Base-by-base conservation (phyloP, 2,113 vertebrate genomes). In the Tricholaema leucomelas region DNA sequence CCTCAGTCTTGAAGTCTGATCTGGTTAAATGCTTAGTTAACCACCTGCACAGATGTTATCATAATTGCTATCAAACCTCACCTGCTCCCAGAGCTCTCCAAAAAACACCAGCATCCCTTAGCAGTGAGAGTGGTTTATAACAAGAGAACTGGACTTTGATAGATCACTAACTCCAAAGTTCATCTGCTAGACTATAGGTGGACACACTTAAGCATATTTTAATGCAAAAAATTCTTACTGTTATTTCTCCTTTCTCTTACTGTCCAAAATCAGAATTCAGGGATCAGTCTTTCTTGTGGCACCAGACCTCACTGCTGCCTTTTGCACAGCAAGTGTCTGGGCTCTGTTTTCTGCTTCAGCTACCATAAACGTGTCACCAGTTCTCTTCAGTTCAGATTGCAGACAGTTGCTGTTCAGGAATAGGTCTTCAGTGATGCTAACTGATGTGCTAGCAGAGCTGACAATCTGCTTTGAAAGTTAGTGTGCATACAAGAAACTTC, bases 351-450 rank as follows among this genome's bases (percentile, higher is more conserved):
- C 72, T 87, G 24, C 44, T 70, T 60, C 16, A 52, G 12, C 20
- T 40, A n/a, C 38, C 0, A 0, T 9, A 12, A 2, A 0, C 8
- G 8, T 14, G 38, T 40, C 15, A 11, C n/a, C 1, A 0, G 15
- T 20, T 81, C 42, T 55, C 35, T 58, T 19, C 21, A 2, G 9
- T 19, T 35, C 38, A 52, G 21, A 48, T 1, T 24, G 28, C 20
- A 56, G 33, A 42, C 19, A 69, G 8, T 23, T n/a, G 36, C 38
- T 63, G 54, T 10, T 15, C 40, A 59, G 44, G 30, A 73, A 13
- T 9, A 55, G 44, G 24, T n/a, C 50, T 58, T 83, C 44, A 63
- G 31, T 15, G 48, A 58, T n/a, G 30, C 7, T 35, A 40, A 52
- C 3, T 23, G 64, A 63, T 8, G 15, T 44, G 24, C 55, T 66